Evolutionary conservation across 1,140 invertebrate genomes (phyloP).

Genomic region (Druon quercuslanigerum): DNA sequence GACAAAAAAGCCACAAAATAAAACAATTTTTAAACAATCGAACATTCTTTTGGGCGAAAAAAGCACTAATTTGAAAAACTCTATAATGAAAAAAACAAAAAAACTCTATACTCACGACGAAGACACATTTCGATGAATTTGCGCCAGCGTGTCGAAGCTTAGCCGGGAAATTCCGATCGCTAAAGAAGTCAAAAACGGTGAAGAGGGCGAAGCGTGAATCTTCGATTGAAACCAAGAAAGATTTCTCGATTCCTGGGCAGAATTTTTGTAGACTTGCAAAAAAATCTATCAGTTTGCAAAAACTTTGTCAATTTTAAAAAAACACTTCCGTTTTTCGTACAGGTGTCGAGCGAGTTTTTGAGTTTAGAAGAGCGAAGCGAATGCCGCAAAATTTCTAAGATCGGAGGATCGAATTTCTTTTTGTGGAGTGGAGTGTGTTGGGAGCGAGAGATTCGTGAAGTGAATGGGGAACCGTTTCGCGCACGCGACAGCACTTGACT

Average conservation of each 20-base stretch:
- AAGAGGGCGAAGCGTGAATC: slow-evolving; percentile 35
- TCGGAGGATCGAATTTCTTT: not conserved
- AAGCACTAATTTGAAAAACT: slow-evolving; percentile 3
- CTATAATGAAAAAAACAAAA: slow-evolving; percentile 25
- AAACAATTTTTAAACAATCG: not conserved
- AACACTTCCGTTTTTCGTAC: not conserved
- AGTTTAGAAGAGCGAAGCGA: not conserved
- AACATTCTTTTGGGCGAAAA: not conserved
- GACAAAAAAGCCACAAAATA: not conserved
- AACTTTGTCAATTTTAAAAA: not conserved
- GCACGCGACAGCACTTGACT: slow-evolving; percentile 68
- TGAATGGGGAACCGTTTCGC: slow-evolving; percentile 57
- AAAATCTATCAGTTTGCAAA: too few species aligned
- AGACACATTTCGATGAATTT: slow-evolving; percentile 64
- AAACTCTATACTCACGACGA: slow-evolving; percentile 63
- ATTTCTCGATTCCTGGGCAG: not conserved
- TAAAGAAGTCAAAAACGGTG: not conserved
- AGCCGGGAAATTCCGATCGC: slow-evolving; percentile 32
- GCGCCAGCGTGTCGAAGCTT: slow-evolving; percentile 72
- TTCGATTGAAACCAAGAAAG: slow-evolving; percentile 36
- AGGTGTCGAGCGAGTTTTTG: not conserved
- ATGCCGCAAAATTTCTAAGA: not conserved
- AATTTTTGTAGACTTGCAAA: too few species aligned
- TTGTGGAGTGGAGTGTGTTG: slow-evolving; percentile 21
- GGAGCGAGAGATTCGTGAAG: slow-evolving; percentile 40